phyloP scores from a whole-genome alignment of 2,797 vertebrate genomes.

The Micrastur ruficollis region DNA sequence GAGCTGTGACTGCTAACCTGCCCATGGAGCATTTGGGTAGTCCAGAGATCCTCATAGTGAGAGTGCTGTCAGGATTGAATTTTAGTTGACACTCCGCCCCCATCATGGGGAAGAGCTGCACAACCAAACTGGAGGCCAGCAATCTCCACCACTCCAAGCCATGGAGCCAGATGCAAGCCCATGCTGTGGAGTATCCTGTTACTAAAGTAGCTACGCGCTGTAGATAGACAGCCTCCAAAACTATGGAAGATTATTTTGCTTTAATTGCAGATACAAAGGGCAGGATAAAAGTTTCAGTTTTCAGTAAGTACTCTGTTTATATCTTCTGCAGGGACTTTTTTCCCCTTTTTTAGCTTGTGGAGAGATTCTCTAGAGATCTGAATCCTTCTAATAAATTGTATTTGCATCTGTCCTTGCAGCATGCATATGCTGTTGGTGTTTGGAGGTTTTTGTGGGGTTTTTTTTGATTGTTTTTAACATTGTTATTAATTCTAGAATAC shows the following conservation, averaged over 20 bases:
- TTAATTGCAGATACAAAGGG: not conserved
- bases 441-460: rapidly evolving
- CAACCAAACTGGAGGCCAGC: not conserved
- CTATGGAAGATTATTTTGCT: not conserved
- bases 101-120: not conserved
- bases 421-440: not conserved
- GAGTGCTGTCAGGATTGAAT: not conserved
- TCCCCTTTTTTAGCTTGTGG: not conserved
- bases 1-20: not conserved
- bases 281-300: not conserved
- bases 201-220: not conserved
- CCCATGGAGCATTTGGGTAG: rapidly evolving
- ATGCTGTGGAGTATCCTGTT: not conserved
- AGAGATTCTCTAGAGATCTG: not conserved
- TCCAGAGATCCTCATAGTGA: not conserved
- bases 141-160: not conserved
- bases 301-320: not conserved
- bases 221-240: not conserved
- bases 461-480: not conserved
- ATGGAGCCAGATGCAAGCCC: not conserved
- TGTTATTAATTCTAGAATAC: not conserved
- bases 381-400: not conserved
- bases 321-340: not conserved
- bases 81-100: not conserved
- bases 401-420: not conserved